These are phyloP conservation scores for Drosophila carrolli DNA, from an alignment of 1,140 invertebrate genomes.

Conservation along the genomic window DNA sequence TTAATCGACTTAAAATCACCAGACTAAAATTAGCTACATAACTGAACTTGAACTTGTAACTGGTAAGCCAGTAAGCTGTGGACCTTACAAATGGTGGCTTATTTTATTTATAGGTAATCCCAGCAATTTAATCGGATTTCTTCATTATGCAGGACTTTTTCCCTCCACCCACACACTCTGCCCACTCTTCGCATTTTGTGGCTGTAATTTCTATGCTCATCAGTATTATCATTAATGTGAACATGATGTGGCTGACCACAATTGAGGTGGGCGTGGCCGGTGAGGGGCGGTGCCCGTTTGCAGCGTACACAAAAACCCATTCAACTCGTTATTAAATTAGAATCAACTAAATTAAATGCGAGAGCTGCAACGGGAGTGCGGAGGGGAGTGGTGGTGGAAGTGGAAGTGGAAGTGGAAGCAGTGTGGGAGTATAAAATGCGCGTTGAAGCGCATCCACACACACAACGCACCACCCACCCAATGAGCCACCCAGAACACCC, in stretches of 20 bases:
- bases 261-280: conserved; percentile 18
- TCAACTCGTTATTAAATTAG: conserved; percentile 76
- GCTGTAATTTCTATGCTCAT: conserved; percentile 20
- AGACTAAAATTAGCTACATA: no score
- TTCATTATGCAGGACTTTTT: not conserved
- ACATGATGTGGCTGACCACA: conserved; percentile 41
- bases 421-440: conserved; percentile 61
- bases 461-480: conserved; percentile 3
- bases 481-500: conserved; percentile 5
- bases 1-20: no score
- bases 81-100: not conserved
- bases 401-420: not conserved
- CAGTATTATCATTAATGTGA: conserved; percentile 47
- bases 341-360: conserved; percentile 68
- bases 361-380: conserved; percentile 23
- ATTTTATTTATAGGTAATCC: not conserved
- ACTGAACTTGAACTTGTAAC: not conserved
- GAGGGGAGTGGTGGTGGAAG: conserved; percentile 1
- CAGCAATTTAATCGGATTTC: conserved; percentile 5
- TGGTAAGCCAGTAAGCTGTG: not conserved
- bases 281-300: not conserved
- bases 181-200: not conserved
- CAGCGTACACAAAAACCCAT: conserved; percentile 33
- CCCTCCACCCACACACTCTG: not conserved
- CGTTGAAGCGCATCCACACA: conserved; percentile 69